Conservation (phyloP, 2,888 invertebrate genomes). For the Microplitis deprimator region DNA sequence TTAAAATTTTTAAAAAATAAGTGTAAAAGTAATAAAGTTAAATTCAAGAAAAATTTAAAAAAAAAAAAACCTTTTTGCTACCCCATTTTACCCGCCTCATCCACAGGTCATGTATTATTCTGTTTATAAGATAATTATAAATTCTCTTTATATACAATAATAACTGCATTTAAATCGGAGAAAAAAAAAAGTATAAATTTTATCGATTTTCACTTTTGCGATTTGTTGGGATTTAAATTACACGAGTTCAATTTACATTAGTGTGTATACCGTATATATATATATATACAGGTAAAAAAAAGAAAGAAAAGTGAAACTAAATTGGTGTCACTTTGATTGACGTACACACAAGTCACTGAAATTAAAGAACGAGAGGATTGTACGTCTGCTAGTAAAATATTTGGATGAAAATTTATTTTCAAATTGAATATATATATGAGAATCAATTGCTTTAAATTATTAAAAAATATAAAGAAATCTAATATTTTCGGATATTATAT, state of each 20-base stretch:
- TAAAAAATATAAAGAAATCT: no score
- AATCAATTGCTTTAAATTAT: not conserved
- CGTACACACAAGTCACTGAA: constrained; percentile 51
- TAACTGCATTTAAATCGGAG: not conserved
- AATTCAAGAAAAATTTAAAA: no score
- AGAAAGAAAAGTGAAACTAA: constrained; percentile 65
- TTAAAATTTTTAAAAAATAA: no score
- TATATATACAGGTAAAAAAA: constrained; percentile 53
- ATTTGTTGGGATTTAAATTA: constrained; percentile 60
- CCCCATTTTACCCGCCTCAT: no score
- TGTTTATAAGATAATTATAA: not conserved
- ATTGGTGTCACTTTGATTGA: constrained; percentile 58
- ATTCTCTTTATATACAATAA: not conserved
- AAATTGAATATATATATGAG: not conserved
- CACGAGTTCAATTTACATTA: constrained; percentile 61
- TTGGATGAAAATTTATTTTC: constrained; percentile 6
- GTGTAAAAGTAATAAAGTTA: no score
- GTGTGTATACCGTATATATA: not conserved
- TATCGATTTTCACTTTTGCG: constrained; percentile 44
- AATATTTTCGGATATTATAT: not conserved
- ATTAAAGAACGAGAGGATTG: constrained; percentile 29
- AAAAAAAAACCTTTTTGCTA: no score
- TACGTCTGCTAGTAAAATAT: not conserved
- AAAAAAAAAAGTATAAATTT: not conserved
- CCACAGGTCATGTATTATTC: not conserved